Evolutionary conservation across 2,797 vertebrate species (phyloP).

Genomic region (Anguilla pacifica): DNA sequence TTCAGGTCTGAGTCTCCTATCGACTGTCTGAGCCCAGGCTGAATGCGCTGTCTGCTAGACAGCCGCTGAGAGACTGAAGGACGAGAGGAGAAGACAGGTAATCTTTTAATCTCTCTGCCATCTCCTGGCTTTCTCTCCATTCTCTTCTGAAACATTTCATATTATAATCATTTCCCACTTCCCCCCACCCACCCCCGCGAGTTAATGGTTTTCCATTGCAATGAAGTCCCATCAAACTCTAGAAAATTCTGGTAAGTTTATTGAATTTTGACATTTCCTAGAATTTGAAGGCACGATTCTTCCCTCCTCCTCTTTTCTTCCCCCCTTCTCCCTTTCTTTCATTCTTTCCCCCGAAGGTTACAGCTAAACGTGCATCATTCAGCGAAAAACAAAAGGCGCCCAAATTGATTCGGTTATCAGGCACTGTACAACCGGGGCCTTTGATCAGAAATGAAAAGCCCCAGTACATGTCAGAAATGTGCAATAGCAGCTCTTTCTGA

Average conservation of each 20-base stretch:
- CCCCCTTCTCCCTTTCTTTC: conserved; percentile 49
- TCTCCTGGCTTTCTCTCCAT: conserved; percentile 62
- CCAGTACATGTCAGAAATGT: conserved; percentile 78
- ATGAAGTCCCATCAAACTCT: conserved; percentile 68
- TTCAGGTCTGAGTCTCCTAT: conserved; percentile 40
- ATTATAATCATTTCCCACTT: conserved; percentile 64
- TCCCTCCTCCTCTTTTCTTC: conserved; percentile 44
- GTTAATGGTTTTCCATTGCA: conserved; percentile 60
- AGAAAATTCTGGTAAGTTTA: conserved; percentile 66
- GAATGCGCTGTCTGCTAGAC: conserved; percentile 49
- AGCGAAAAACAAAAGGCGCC: conserved; percentile 83
- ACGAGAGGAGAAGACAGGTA: conserved; percentile 65
- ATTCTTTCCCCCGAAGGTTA: conserved; percentile 80
- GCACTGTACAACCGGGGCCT: conserved; percentile 65
- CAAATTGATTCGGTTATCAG: conserved; percentile 82
- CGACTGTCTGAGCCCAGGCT: conserved; percentile 52
- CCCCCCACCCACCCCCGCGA: conserved; percentile 43
- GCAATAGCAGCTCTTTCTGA: conserved; percentile 79
- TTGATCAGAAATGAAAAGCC: conserved; percentile 74
- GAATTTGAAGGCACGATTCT: conserved; percentile 46
- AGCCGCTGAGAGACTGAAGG: conserved; percentile 60
- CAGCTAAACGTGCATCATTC: conserved; percentile 84
- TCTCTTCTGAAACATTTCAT: conserved; percentile 72
- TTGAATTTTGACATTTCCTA: conserved; percentile 67
- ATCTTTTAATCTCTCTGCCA: conserved; percentile 74